Percentiles rank a stretch among this genome's conserved stretches.
These are phyloP conservation scores for Cylindroiulus punctatus DNA, from an alignment of 2,888 invertebrate genomes.

Conservation along the genomic window DNA sequence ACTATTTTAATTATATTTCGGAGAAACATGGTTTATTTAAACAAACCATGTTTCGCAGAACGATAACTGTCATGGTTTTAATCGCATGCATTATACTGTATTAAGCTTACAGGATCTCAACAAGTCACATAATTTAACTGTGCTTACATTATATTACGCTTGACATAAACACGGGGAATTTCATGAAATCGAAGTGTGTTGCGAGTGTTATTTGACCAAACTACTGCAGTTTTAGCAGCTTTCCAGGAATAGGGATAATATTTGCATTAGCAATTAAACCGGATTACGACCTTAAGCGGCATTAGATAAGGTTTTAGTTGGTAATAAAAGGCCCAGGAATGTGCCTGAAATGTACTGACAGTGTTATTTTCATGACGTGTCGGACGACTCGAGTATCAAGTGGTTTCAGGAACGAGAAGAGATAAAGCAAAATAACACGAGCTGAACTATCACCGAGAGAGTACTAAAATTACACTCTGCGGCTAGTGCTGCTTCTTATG, in stretches of 20 bases:
- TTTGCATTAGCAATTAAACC: slow-evolving; percentile 37
- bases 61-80: too few species aligned
- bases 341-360: not conserved
- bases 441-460: not conserved
- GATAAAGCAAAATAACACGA: not conserved
- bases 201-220: not conserved
- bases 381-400: not conserved
- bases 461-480: slow-evolving; percentile 2
- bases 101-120: too few species aligned
- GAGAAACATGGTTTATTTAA: too few species aligned
- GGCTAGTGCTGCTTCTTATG: not conserved
- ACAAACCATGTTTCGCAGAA: too few species aligned
- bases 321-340: slow-evolving; percentile 5
- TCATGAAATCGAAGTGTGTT: not conserved
- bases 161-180: not conserved
- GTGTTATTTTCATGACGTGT: slow-evolving; percentile 42
- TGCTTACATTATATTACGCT: not conserved
- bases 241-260: slow-evolving; percentile 15
- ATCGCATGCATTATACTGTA: too few species aligned
- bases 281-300: slow-evolving; percentile 29
- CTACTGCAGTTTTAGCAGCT: not conserved
- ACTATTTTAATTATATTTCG: too few species aligned
- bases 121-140: not conserved
- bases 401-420: not conserved
- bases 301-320: slow-evolving; percentile 30